Conservation (phyloP, 2,888 invertebrate genomes). For the Melanchra persicariae region DNA sequence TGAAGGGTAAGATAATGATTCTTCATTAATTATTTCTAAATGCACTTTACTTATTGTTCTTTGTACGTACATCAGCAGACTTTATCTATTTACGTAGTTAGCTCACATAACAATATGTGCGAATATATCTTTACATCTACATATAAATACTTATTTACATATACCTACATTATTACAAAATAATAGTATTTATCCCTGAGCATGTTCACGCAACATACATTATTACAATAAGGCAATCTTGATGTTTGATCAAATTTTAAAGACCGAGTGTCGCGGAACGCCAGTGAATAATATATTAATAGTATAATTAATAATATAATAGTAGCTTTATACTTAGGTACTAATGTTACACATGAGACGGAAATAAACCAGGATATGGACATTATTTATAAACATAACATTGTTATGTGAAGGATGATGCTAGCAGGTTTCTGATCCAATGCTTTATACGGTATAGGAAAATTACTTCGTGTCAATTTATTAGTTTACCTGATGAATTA, state of each 20-base stretch:
- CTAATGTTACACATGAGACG: neutral
- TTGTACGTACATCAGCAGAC: neutral
- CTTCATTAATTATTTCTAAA: neutral
- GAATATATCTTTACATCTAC: too few relatives aligned
- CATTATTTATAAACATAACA: neutral
- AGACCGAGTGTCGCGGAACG: too few relatives aligned
- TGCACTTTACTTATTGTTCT: neutral
- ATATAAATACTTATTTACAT: too few relatives aligned
- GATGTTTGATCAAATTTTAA: too few relatives aligned
- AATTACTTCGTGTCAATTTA: neutral
- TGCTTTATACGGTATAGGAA: neutral
- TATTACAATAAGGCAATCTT: too few relatives aligned
- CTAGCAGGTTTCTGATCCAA: neutral
- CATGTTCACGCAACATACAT: too few relatives aligned
- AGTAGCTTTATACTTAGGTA: neutral
- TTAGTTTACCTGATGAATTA: neutral
- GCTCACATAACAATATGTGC: neutral
- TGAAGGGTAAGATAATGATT: conserved; percentile 71
- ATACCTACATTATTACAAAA: too few relatives aligned
- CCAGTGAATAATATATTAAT: too few relatives aligned
- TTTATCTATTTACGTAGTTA: neutral
- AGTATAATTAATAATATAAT: too few relatives aligned
- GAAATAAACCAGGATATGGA: neutral
- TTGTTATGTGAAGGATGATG: neutral
- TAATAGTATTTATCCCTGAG: too few relatives aligned